Conservation (phyloP, 2,113 vertebrate genomes). For the Aegypius monachus region DNA sequence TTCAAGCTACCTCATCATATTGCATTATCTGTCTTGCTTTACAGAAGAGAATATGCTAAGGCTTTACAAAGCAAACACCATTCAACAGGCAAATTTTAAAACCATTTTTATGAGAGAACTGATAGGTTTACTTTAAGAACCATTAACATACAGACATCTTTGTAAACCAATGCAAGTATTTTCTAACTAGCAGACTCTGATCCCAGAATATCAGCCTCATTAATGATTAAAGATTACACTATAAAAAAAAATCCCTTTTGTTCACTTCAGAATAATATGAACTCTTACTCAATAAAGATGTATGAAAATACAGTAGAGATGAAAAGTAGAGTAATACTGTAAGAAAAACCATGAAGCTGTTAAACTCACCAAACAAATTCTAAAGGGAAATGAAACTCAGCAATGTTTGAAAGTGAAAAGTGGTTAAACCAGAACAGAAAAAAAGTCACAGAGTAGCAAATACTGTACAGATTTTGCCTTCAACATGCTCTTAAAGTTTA, state of each 20-base stretch:
- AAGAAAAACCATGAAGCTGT: background rate
- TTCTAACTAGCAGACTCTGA: background rate
- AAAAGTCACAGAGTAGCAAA: background rate
- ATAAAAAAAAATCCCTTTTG: background rate
- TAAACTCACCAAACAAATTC: background rate
- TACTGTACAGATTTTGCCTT: background rate
- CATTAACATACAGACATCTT: background rate
- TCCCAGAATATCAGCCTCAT: background rate
- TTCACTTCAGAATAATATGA: background rate
- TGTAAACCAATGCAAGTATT: background rate
- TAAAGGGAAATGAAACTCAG: slow-evolving; percentile 17
- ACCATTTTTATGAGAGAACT: background rate
- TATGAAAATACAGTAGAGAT: background rate
- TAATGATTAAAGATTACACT: background rate
- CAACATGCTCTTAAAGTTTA: background rate
- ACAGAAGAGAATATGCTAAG: background rate
- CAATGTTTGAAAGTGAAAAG: background rate
- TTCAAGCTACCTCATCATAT: background rate
- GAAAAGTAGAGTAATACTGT: background rate
- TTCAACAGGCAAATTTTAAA: background rate
- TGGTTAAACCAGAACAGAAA: background rate
- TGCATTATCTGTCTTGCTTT: background rate
- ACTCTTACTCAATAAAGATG: background rate
- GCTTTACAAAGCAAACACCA: background rate
- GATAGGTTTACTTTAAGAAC: background rate